Evolutionary conservation across 2,113 vertebrate genomes (phyloP), one percentile per base, ranked within the genome.

Genomic region (Apistogramma diplotaenia): DNA sequence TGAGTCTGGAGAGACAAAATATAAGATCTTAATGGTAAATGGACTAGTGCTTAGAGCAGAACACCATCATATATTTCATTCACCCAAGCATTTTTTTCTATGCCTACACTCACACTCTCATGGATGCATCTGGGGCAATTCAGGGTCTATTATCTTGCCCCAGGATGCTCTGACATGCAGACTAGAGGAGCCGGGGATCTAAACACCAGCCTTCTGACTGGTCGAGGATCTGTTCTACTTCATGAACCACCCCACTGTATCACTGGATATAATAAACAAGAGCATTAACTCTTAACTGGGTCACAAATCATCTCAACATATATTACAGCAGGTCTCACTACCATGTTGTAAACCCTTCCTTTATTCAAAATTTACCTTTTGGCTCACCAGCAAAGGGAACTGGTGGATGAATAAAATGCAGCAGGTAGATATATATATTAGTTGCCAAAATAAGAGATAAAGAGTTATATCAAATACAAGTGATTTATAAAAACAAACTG

Each of bases 1-100:
- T 25, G 40, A 83, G 59, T 76, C 54, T 77, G 62, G 56, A 82
- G 55, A 23, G 61, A 73, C 49, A 18, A 76, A 61, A 72, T 2
- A 35, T 29, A 49, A 19, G 0, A 29, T 19, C 27, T 67, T 67
- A 67, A 67, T 10, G 16, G 25, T 65, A 43, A 43, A 65, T 37
- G 25, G 12, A 65, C 15, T 46, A 10, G 43, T 43, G 0, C 61
- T 46, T 46, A n/a, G n/a, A n/a, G n/a, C n/a, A n/a, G n/a, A n/a
- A n/a, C n/a, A n/a, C n/a, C n/a, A n/a, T n/a, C n/a, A n/a, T n/a
- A n/a, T n/a, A n/a, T 43, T 65, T 1, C 60, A 43, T 35, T 18
- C 21, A 65, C 31, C 31, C 31, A 43, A 65, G 60, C 37, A 13
- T 13, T 43, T 43, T 65, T 43, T 43, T 15, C 12, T 13, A 15